A percentile compares a stretch with the other conserved stretches of the same genome.
phyloP scores from a whole-genome alignment of 2,888 invertebrate genomes.

The Nomada fucata region DNA sequence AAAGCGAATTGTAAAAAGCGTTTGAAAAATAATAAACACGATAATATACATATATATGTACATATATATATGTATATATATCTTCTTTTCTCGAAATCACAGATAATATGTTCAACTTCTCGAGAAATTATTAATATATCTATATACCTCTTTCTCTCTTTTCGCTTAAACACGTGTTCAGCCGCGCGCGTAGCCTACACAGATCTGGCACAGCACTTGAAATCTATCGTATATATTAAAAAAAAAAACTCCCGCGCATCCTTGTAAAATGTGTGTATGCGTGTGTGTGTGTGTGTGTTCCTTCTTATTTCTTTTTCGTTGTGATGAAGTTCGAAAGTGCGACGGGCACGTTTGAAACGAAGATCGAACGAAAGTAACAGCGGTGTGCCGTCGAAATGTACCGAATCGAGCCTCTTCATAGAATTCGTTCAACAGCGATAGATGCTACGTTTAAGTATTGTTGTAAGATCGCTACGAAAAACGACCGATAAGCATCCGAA shows the following conservation, averaged over 20 bases:
- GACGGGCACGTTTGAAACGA: conserved; percentile 29
- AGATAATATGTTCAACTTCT: conserved; percentile 73
- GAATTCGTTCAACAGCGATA: conserved; percentile 9
- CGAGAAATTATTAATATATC: conserved; percentile 52
- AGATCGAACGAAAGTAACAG: conserved; percentile 17
- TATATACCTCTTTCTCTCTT: not conserved
- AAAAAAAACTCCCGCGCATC: conserved; percentile 51
- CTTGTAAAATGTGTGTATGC: conserved; percentile 21
- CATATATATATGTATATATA: not conserved
- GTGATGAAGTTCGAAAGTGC: conserved; percentile 40
- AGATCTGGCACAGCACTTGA: conserved; percentile 79
- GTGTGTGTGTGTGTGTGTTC: not conserved
- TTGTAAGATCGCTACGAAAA: conserved; percentile 52
- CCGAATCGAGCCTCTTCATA: not conserved
- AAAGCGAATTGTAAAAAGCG: conserved; percentile 47
- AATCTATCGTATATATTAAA: conserved; percentile 78
- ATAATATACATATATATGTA: conserved; percentile 31
- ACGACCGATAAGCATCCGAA: conserved; percentile 25
- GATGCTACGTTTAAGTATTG: conserved; percentile 23
- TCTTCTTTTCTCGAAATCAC: conserved; percentile 73
- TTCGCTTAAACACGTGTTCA: conserved; percentile 44
- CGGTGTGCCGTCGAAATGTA: not conserved
- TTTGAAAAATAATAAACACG: conserved; percentile 59
- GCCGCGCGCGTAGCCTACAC: conserved; percentile 51
- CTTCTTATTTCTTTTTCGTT: conserved; percentile 42